These are phyloP conservation scores for Phalloptychus januarius DNA, from an alignment of 2,797 vertebrate genomes.

Conservation along the genomic window DNA sequence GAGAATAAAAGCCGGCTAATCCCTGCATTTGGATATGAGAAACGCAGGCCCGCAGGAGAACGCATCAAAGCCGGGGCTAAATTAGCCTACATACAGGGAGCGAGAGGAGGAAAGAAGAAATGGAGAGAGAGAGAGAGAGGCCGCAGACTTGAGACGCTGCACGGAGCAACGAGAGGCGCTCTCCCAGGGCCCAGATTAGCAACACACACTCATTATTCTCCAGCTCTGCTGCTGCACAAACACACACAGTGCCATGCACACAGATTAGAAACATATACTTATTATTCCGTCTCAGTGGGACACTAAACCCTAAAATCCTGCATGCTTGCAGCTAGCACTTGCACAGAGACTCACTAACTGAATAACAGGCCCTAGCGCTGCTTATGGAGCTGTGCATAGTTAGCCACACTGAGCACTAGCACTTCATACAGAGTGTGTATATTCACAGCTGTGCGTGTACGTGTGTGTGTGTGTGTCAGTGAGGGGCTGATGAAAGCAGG, in stretches of 20 bases:
- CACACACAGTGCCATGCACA: constrained; percentile 64
- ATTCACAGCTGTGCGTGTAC: constrained; percentile 25
- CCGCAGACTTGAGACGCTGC: constrained; percentile 79
- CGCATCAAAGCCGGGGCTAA: constrained; percentile 85
- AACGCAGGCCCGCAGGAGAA: constrained; percentile 84
- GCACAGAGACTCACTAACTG: constrained; percentile 73
- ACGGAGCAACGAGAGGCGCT: constrained; percentile 79
- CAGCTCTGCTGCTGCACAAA: constrained; percentile 61
- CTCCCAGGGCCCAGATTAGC: constrained; percentile 87
- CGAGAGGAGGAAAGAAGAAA: constrained; percentile 64
- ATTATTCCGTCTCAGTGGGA: constrained; percentile 87
- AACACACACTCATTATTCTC: constrained; percentile 81
- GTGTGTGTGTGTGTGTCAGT: constrained; percentile 33
- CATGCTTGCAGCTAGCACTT: constrained; percentile 77
- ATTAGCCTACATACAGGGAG: constrained; percentile 82
- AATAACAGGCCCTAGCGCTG: constrained; percentile 60
- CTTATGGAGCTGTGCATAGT: constrained; percentile 79
- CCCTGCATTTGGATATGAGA: constrained; percentile 89
- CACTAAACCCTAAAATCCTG: constrained; percentile 85
- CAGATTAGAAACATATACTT: constrained; percentile 89
- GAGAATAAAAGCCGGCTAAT: constrained; percentile 86
- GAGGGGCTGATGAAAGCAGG: constrained; percentile 72
- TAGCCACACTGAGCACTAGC: constrained; percentile 67
- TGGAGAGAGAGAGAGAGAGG: constrained; percentile 67
- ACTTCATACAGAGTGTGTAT: constrained; percentile 51